These are phyloP conservation scores for Goniozus legneri DNA, from an alignment of 1,140 invertebrate genomes.

Conservation along the genomic window DNA sequence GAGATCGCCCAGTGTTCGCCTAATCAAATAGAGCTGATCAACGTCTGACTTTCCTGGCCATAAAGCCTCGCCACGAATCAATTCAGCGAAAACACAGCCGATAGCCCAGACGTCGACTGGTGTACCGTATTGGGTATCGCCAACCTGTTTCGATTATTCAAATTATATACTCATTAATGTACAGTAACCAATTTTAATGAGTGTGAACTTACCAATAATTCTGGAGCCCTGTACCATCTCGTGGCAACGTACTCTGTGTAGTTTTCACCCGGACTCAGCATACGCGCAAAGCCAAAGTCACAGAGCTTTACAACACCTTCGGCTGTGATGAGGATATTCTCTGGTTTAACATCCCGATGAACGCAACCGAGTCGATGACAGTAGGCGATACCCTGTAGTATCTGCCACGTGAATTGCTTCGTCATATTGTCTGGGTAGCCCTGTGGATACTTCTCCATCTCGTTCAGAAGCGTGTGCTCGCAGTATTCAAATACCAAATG, in stretches of 20 bases:
- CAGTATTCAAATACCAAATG: conserved; percentile 99
- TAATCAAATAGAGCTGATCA: conserved; percentile 95
- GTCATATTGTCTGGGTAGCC: conserved; percentile 84
- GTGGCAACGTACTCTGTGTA: conserved; percentile 99
- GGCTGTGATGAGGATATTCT: conserved; percentile 96
- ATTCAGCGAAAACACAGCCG: conserved; percentile 92
- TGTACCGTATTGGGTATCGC: conserved; percentile 95
- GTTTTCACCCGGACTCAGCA: conserved; percentile 95
- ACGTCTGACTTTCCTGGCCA: conserved; percentile 99
- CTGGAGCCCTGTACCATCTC: conserved; percentile 95
- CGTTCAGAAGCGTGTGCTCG: conserved; percentile 93
- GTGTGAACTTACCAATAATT: conserved; percentile 68
- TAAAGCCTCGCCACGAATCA: conserved; percentile 90
- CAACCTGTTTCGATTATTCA: too few relatives aligned
- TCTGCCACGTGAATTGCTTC: conserved; percentile 93
- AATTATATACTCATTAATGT: too few relatives aligned
- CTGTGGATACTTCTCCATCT: conserved; percentile 83
- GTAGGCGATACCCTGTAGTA: conserved; percentile 90
- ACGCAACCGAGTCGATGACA: conserved; percentile 96
- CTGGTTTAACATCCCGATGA: conserved; percentile 96
- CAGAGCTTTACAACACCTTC: conserved; percentile 95
- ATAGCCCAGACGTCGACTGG: conserved; percentile 98
- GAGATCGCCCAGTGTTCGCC: conserved; percentile 86
- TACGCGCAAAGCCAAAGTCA: conserved; percentile 97
- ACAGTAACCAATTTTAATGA: background rate